phyloP scores from a whole-genome alignment of 2,113 vertebrate genomes.

The Cyphomyrus discorhynchus region DNA sequence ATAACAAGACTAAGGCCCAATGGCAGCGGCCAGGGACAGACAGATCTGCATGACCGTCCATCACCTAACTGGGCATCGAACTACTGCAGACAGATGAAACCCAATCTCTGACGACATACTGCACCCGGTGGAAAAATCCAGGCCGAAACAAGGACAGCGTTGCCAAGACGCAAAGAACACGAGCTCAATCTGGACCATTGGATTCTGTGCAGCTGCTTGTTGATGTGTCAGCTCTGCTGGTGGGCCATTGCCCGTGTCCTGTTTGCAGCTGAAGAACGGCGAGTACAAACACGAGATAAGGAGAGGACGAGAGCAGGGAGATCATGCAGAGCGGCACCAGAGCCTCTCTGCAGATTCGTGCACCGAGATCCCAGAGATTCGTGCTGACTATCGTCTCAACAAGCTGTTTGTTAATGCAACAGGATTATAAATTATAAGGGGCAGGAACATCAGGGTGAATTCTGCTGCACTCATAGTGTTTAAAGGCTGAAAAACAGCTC shows the following conservation, averaged over 20 bases:
- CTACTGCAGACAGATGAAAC: constrained; percentile 10
- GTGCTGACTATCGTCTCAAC: not conserved
- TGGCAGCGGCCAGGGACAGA: not conserved
- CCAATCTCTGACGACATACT: not conserved
- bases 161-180: not conserved
- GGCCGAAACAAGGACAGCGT: not conserved
- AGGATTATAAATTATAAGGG: not conserved
- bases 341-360: not conserved
- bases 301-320: not conserved
- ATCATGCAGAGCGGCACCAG: not conserved
- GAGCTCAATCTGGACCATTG: not conserved
- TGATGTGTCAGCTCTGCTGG: not conserved
- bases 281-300: not conserved
- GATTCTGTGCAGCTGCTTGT: not conserved
- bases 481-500: not conserved
- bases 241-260: not conserved
- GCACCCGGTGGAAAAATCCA: not conserved
- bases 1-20: not conserved
- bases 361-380: not conserved
- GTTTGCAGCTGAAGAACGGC: not conserved
- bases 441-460: not conserved
- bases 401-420: not conserved
- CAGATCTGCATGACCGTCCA: not conserved
- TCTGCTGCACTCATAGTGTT: not conserved
- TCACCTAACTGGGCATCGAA: not conserved